These are phyloP conservation scores for Choloepus didactylus DNA, from an alignment of 2,797 vertebrate genomes.

Conservation along the genomic window DNA sequence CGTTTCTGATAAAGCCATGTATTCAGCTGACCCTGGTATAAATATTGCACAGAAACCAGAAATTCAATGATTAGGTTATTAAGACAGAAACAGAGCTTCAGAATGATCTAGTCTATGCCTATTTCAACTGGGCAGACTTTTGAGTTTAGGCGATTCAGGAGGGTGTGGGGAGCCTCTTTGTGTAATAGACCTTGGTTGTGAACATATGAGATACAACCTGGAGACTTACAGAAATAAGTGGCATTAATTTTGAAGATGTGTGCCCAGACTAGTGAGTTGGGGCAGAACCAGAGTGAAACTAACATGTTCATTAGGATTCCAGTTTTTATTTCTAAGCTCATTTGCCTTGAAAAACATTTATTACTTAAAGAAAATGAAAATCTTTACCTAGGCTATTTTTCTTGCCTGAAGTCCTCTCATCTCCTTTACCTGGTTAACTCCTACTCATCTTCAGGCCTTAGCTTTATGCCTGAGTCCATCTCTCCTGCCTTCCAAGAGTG, in stretches of 20 bases:
- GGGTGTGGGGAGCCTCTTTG: neutral
- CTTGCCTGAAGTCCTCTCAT: slow-evolving; percentile 1
- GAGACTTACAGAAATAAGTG: neutral
- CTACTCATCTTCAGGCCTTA: neutral
- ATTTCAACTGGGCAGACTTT: neutral
- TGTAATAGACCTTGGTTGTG: neutral
- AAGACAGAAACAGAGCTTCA: neutral
- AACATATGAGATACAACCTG: neutral
- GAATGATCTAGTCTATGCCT: neutral
- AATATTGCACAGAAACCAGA: neutral
- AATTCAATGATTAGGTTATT: neutral
- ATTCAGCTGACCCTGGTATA: neutral
- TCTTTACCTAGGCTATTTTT: neutral
- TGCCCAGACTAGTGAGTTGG: neutral
- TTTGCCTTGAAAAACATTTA: neutral
- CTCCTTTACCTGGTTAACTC: neutral
- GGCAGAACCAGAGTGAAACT: neutral
- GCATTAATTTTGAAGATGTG: neutral
- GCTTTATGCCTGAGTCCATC: neutral
- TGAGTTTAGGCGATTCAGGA: neutral
- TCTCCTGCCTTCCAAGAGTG: neutral
- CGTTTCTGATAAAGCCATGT: neutral
- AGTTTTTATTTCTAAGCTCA: neutral
- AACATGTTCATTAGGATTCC: neutral
- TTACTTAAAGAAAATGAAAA: neutral